phyloP scores from a whole-genome alignment of 2,888 invertebrate species.

The Stegana nigrithorax region DNA sequence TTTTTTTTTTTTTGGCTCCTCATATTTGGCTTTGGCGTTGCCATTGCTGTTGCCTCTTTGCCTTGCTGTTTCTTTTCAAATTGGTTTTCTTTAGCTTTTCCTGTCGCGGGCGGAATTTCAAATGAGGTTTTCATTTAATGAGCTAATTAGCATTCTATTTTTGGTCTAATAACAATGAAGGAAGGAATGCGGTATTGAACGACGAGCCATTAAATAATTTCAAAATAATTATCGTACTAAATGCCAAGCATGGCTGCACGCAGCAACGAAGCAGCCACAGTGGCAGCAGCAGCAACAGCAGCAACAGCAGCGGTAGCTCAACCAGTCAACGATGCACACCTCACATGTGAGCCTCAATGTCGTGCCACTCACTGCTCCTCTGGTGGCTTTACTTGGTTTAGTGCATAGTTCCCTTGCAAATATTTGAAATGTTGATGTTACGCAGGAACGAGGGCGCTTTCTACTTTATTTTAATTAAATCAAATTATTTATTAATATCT shows the following conservation, averaged over 20 bases:
- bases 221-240: conserved; percentile 20
- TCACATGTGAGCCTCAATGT: background rate
- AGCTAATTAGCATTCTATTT: conserved; percentile 4
- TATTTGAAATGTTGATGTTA: too few relatives aligned
- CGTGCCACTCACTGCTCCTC: too few relatives aligned
- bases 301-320: background rate
- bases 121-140: conserved; percentile 6
- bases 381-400: too few relatives aligned
- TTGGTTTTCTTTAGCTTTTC: conserved; percentile 19
- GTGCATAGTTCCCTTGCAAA: too few relatives aligned
- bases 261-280: conserved; percentile 7
- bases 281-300: conserved; percentile 18
- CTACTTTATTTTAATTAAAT: too few relatives aligned
- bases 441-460: too few relatives aligned
- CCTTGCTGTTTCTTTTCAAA: background rate
- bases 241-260: conserved; percentile 42
- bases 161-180: background rate
- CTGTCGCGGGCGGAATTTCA: conserved; percentile 29
- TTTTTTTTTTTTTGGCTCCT: too few relatives aligned
- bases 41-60: conserved; percentile 35
- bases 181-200: background rate
- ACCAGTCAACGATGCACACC: background rate
- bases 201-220: background rate
- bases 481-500: too few relatives aligned
- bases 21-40: too few relatives aligned